Conservation (phyloP, 2,113 vertebrate genomes). For the Hydrochoerus hydrochaeris region DNA sequence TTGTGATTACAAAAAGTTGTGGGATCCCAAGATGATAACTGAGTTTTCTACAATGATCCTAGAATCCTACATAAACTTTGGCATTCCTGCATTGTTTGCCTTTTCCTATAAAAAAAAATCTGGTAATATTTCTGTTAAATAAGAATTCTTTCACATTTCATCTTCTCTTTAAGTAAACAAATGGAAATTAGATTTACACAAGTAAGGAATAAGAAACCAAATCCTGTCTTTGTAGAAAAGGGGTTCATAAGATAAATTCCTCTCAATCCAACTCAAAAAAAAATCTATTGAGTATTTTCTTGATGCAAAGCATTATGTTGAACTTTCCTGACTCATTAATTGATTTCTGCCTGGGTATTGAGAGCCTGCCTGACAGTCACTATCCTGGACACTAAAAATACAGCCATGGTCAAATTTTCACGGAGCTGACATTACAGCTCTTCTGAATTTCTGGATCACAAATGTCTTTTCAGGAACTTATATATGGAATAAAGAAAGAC, state of each 20-base stretch:
- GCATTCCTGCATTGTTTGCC: not conserved
- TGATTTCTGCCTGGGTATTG: not conserved
- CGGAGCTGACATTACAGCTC: not conserved
- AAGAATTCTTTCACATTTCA: conserved; percentile 23
- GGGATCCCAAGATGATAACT: not conserved
- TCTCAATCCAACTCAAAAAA: not conserved
- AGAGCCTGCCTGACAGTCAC: not conserved
- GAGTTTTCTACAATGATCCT: not conserved
- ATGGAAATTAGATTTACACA: conserved; percentile 36
- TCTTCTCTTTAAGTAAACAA: not conserved
- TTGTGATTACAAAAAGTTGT: not conserved
- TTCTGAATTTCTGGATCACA: not conserved
- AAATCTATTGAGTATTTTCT: not conserved
- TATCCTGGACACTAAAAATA: not conserved
- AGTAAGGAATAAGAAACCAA: conserved; percentile 7
- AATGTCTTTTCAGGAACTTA: conserved; percentile 4
- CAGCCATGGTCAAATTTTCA: not conserved
- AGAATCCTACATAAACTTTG: not conserved
- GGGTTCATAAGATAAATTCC: not conserved
- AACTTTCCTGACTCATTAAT: not conserved
- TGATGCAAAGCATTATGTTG: not conserved
- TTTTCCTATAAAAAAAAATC: not conserved
- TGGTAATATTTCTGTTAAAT: conserved; percentile 26
- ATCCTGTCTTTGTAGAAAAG: not conserved
- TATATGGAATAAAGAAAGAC: not conserved